A percentile compares a stretch with the other conserved stretches of the same genome.
Conservation (phyloP, 2,113 vertebrate genomes). For the Cyprinodon tularosa region DNA sequence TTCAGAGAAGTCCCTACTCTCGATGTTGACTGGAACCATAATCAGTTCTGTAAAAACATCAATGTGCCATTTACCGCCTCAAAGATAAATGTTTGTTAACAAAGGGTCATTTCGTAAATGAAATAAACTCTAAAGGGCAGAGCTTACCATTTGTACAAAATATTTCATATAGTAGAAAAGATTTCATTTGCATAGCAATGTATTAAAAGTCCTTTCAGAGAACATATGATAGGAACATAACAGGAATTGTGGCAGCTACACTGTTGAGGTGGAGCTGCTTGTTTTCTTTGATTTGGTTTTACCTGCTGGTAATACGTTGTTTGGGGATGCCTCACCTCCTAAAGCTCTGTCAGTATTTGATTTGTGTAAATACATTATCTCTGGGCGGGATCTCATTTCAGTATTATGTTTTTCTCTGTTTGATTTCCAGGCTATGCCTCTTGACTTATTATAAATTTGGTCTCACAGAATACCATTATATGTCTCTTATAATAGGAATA, state of each 20-base stretch:
- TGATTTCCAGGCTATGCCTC: conserved; percentile 60
- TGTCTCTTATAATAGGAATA: conserved; percentile 78
- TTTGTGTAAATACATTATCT: conserved; percentile 76
- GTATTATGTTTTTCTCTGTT: conserved; percentile 55
- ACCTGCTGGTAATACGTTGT: conserved; percentile 60
- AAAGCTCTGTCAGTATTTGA: conserved; percentile 60
- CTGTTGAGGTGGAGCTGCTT: conserved; percentile 24
- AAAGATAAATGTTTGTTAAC: conserved; percentile 52
- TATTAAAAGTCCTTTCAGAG: conserved; percentile 46
- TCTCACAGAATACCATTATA: conserved; percentile 74
- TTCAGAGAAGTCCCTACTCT: conserved; percentile 38
- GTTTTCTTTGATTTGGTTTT: conserved; percentile 8
- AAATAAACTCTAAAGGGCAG: conserved; percentile 29
- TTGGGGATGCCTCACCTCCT: conserved; percentile 34
- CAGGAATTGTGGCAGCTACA: conserved; percentile 63
- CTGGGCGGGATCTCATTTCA: conserved; percentile 64
- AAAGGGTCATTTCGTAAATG: conserved; percentile 43
- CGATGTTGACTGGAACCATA: conserved; percentile 29
- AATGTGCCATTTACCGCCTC: conserved; percentile 43
- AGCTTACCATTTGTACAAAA: conserved; percentile 44
- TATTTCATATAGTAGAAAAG: conserved; percentile 31
- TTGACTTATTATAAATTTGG: conserved; percentile 69
- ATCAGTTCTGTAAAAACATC: conserved; percentile 49
- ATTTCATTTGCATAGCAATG: conserved; percentile 44
- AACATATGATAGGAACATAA: conserved; percentile 21